Percentiles rank a stretch among this genome's conserved stretches.
Conservation (phyloP, 2,797 vertebrate species). For the Pangasius macronema region DNA sequence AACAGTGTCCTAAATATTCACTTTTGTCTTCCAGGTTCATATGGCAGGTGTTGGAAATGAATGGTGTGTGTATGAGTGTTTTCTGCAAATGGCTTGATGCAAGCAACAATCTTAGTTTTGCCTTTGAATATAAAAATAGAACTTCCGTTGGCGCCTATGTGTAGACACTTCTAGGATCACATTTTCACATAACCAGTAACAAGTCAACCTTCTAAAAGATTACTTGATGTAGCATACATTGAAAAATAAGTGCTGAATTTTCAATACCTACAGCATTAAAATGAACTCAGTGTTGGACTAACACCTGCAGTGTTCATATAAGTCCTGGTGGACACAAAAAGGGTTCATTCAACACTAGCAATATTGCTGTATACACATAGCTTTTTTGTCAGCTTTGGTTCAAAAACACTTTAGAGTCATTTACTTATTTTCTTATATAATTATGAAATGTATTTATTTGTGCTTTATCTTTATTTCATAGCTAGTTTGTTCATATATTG, state of each 20-base stretch:
- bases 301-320: neutral
- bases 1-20: slow-evolving; percentile 73
- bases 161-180: slow-evolving; percentile 10
- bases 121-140: slow-evolving; percentile 52
- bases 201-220: slow-evolving; percentile 18
- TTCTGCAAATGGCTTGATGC: slow-evolving; percentile 28
- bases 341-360: slow-evolving; percentile 13
- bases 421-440: slow-evolving; percentile 18
- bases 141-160: slow-evolving; percentile 27
- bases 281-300: neutral
- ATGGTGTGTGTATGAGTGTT: slow-evolving; percentile 34
- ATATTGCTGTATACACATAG: slow-evolving; percentile 7
- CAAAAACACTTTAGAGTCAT: slow-evolving; percentile 19
- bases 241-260: slow-evolving; percentile 7
- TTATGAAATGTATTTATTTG: slow-evolving; percentile 35
- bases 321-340: neutral
- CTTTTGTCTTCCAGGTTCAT: slow-evolving; percentile 81
- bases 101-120: slow-evolving; percentile 56
- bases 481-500: slow-evolving; percentile 21
- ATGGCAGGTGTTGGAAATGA: slow-evolving; percentile 56
- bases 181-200: slow-evolving; percentile 11
- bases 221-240: slow-evolving; percentile 33
- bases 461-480: slow-evolving; percentile 19
- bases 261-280: slow-evolving; percentile 11
- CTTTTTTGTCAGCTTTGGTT: slow-evolving; percentile 21